These are phyloP conservation scores for Heliconius hortense DNA, from an alignment of 2,888 invertebrate species.

Conservation along the genomic window DNA sequence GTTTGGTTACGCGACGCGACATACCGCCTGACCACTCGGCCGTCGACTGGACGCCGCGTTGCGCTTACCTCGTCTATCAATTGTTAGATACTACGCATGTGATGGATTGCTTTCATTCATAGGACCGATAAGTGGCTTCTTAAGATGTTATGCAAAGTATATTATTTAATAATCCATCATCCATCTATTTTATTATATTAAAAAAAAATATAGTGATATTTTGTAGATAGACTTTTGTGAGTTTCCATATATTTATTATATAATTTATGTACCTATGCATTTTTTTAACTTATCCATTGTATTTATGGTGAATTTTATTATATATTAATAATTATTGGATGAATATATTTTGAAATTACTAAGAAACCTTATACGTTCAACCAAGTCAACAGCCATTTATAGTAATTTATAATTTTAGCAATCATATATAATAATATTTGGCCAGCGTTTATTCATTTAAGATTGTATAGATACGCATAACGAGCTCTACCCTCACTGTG, in stretches of 20 bases:
- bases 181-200: not conserved
- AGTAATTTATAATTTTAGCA: conserved; percentile 13
- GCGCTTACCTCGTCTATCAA: conserved; percentile 53
- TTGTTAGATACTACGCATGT: conserved; percentile 47
- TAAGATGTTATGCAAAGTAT: not conserved
- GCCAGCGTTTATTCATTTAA: conserved; percentile 44
- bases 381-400: conserved; percentile 6
- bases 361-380: not conserved
- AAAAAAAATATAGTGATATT: not conserved
- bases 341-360: not conserved
- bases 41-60: conserved; percentile 67
- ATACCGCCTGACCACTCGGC: conserved; percentile 66
- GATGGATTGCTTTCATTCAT: conserved; percentile 48
- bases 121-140: conserved; percentile 17
- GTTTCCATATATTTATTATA: not conserved
- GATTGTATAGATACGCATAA: conserved; percentile 53
- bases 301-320: not conserved
- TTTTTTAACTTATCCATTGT: not conserved
- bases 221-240: not conserved
- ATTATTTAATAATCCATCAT: not conserved
- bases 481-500: conserved; percentile 61
- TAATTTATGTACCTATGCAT: not conserved
- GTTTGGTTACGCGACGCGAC: conserved; percentile 73
- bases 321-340: not conserved
- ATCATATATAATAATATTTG: conserved; percentile 32